Evolutionary conservation across 2,797 vertebrate species (phyloP), one percentile per base, ranked within the genome.

Genomic region (Ctenosaura bakeri): DNA sequence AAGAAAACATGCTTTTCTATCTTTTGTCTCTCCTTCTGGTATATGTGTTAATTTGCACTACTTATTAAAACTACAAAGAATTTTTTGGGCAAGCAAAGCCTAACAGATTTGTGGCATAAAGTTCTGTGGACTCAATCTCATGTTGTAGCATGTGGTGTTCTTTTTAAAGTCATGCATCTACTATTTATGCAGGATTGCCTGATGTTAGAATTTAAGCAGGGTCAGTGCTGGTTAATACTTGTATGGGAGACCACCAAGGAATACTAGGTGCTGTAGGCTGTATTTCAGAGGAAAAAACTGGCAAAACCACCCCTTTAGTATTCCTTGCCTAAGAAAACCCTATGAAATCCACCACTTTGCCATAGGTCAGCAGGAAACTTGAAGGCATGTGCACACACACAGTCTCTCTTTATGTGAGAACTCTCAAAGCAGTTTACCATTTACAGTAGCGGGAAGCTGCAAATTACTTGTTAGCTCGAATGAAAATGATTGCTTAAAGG

Each of bases 391-490:
- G 16, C 29, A 29, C 26, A 69, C 66, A 29, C 9, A n/a, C 38
- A 35, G 3, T 74, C 71, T 4, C 6, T 6, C 71, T 35, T 10
- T 76, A 13, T 38, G 24, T 14, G 46, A 64, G 32, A 78, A 32
- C 18, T 20, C 59, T 64, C 42, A 77, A 62, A 26, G 26, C 73
- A 52, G 29, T 6, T 66, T 10, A 62, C 24, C 62, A 8, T 76
- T 76, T 52, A 26, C 13, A 62, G 9, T 35, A 89, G 6, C 71
- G 42, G 24, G 46, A 38, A 85, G 54, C 74, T 50, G 42, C 71
- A 87, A 54, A 83, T 54, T 76, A 29, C 59, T 64, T 76, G 1
- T 80, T 90, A 26, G 32, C 66, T 62, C 73, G 38, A 71, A 90
- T 35, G 35, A 42, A 81, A 80, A 81, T 18, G 42, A 26, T 52